Base-by-base conservation (phyloP, 2,797 vertebrate genomes). In the Tadarida brasiliensis region DNA sequence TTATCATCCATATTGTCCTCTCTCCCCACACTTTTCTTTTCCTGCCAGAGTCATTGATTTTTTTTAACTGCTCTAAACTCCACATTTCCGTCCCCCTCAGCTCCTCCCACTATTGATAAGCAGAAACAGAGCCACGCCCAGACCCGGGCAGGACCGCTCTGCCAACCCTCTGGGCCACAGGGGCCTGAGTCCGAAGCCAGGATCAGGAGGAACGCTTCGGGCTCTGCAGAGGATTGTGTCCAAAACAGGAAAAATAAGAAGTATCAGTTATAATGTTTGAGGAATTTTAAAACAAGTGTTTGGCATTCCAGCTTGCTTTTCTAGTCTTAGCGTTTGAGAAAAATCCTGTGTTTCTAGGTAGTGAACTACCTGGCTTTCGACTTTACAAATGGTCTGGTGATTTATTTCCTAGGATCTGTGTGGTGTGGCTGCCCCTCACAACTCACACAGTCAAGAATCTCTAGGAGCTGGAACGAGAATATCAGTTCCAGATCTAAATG, bases 201-300 rank as follows among this genome's bases (percentile, higher is more conserved):
- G 44, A n/a, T 54, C 33, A 26, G 47, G 49, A 33, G 9, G 7
- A 57, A 15, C 19, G 19, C 59, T 73, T 57, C 44, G n/a, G n/a
- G 15, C 57, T 30, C 28, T 68, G 28, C 16, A 88, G n/a, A 70
- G 59, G 86, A 91, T 2, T 22, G 5, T 84, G 94, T 86, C 59
- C 73, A 90, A 77, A 84, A 59, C 68, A 28, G 87, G 28, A 94
- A 77, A 89, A 95, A 47, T 3, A 7, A 63, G 24, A 47, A 80
- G 0, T 61, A 30, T 15, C 35, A 17, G 14, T 76, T 15, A 20
- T 6, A 44, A 28, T 6, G 10, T 57, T 81, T 93, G 67, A 87
- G 67, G 54, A 81, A 80, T 59, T 65, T 91, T 82, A 80, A 91
- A 35, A 22, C 61, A 70, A 71, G 39, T 0, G 0, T 49, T 68